Evolutionary conservation across 2,797 vertebrate species (phyloP), one percentile per base, ranked within the genome.

Genomic region (Oryzias sinensis): DNA sequence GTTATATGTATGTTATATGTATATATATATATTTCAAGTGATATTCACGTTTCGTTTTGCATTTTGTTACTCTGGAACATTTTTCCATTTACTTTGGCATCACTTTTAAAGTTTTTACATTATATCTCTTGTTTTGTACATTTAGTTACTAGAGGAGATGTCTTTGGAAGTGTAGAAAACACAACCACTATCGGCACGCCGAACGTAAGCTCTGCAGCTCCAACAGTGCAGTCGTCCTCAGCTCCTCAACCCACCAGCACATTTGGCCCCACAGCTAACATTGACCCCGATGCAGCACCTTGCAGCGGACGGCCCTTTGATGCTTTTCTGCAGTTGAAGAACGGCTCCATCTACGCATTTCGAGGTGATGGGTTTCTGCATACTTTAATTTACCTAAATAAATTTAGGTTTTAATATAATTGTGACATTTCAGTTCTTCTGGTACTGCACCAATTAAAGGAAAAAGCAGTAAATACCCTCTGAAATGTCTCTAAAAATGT

Each of bases 241-340:
- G 18, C 8, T 2, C 15, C 29, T 0, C 37, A 13, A 0, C 13
- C 50, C 18, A 6, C 15, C 7, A 16, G 29, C 33, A 47, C 62
- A 6, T 6, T 33, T 0, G n/a, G 4, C 14, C 33, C 76, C 55
- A 61, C 66, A 0, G 2, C 44, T 0, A 6, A 65, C 0, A 16
- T n/a, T 0, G 75, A 70, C 6, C 80, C 76, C 0, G 73, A 93
- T 0, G 91, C 92, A 2, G 86, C 77, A 1, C 40, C 88, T 45
- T 98, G 97, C 88, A 97, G 93, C 0, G 90, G 88, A 1, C 89
- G 83, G 24, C 78, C 94, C 7, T 98, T 99, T 4, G 91, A 98
- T 0, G 95, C 96, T 14, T 96, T 99, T 84, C 93, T 96, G 0
- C 93, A 97, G 79, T 84, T 96, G 63, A 98, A 98, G 86, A 99